Percentiles rank a stretch among this genome's conserved stretches.
Conservation (phyloP, 1,140 invertebrate genomes). For the Lordiphosa collinella region DNA sequence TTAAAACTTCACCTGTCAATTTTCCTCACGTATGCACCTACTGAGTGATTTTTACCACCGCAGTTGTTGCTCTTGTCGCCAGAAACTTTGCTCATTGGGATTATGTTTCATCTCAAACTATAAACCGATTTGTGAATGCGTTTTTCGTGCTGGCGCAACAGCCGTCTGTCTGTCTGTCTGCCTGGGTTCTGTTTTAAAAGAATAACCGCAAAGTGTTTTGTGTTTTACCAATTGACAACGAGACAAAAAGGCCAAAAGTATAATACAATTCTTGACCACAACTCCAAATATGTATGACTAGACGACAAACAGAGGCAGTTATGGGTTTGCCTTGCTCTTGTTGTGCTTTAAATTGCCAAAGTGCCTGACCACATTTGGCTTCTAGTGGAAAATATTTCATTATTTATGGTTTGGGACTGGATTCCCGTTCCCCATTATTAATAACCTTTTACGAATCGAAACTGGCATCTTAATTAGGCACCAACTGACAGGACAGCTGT, state of each 20-base stretch:
- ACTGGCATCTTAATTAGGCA: slow-evolving; percentile 59
- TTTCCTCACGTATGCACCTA: slow-evolving; percentile 21
- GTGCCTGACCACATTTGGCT: slow-evolving; percentile 31
- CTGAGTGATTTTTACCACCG: slow-evolving; percentile 27
- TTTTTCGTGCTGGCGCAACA: slow-evolving; percentile 23
- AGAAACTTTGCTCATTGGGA: slow-evolving; percentile 55
- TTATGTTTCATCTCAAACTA: slow-evolving; percentile 39
- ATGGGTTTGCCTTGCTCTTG: not conserved
- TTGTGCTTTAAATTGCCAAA: slow-evolving; percentile 39
- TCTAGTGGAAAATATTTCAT: not conserved
- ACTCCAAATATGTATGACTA: slow-evolving; percentile 59
- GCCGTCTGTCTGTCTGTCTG: not conserved
- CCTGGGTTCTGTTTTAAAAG: slow-evolving; percentile 28
- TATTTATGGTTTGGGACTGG: too few relatives aligned
- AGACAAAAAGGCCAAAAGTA: slow-evolving; percentile 18
- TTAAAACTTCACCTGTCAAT: slow-evolving; percentile 33
- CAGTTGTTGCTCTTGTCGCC: slow-evolving; percentile 25
- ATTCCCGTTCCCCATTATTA: slow-evolving; percentile 35
- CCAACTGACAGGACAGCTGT: slow-evolving; percentile 17
- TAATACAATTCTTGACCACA: slow-evolving; percentile 64
- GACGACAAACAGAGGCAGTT: slow-evolving; percentile 8
- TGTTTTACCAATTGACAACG: slow-evolving; percentile 36
- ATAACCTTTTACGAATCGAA: slow-evolving; percentile 50
- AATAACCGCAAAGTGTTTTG: slow-evolving; percentile 64
- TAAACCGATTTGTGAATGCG: slow-evolving; percentile 55